Base-by-base conservation (phyloP, 1,140 invertebrate species). In the Araneus ventricosus region DNA sequence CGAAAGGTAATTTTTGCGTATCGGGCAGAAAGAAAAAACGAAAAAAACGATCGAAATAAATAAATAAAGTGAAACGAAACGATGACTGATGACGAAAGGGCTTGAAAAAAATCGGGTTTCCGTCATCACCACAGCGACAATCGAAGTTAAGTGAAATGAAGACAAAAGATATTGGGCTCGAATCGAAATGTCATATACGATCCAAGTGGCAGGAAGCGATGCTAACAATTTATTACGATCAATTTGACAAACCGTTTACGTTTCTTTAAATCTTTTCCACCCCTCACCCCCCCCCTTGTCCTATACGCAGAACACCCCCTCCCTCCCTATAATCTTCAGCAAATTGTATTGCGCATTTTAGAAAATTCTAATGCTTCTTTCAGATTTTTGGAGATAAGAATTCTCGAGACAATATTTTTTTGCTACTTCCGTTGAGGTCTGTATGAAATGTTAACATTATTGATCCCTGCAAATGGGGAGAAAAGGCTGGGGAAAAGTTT, bases 161-260 rank as follows among this genome's bases (percentile, higher is more conserved):
- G 88, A 90, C 88, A 80, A 90, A 90, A 80, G 88, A 90, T 79
- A 79, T 79, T 27, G 45, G 70, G n/a, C 37, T 1, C 14, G 75
- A 90, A 90, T 79, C 67, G 88, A 80, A 90, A 79, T 45, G 88
- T 90, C 87, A 70, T 70, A 57, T 24, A 75, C 61, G 41, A 41
- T 39, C 27, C 85, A 80, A 80, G 45, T 80, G 75, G 85, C 52
- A 39, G 63, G n/a, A 70, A 63, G 27, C 61, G 87, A 70, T 88
- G 52, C 67, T 90, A 79, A 90, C 88, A 90, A 90, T 90, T 90
- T 80, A 90, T 90, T 90, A 90, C 88, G 88, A 79, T 90, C 88
- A 90, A 90, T 90, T 90, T 90, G 88, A 90, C 88, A 90, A 79
- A 90, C 41, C 88, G 88, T 90, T 90, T 90, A 90, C 75, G n/a